Percentiles rank a stretch among this genome's conserved stretches.
Evolutionary conservation across 2,113 vertebrate genomes (phyloP).

Genomic region (Rhipidura dahli): DNA sequence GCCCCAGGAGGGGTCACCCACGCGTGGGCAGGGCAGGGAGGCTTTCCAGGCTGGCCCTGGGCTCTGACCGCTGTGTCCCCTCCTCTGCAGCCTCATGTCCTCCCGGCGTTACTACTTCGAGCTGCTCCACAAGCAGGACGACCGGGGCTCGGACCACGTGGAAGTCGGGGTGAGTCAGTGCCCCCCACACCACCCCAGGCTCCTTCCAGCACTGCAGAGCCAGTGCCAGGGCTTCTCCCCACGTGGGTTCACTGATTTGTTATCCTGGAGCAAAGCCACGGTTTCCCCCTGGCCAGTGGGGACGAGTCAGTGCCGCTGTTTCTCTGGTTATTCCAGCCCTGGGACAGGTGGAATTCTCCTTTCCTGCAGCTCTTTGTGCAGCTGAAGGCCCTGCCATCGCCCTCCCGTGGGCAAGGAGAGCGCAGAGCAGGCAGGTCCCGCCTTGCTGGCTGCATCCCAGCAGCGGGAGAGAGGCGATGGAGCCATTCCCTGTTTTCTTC

Average conservation of each 20-base stretch:
- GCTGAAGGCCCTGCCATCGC: neutral
- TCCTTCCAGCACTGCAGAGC: neutral
- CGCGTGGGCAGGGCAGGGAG: accelerated
- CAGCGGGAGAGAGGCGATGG: neutral
- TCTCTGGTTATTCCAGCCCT: neutral
- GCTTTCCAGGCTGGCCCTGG: neutral
- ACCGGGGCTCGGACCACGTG: conserved; percentile 94
- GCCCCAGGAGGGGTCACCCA: neutral
- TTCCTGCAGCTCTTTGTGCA: neutral
- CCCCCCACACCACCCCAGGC: accelerated
- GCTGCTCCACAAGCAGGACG: conserved; percentile 96
- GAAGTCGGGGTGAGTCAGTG: conserved; percentile 91
- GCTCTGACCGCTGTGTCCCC: neutral
- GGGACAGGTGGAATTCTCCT: neutral
- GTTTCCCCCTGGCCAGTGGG: neutral
- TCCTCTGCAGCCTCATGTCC: conserved; percentile 82
- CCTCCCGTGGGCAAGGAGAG: neutral
- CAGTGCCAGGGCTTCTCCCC: neutral
- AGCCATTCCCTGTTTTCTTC: neutral
- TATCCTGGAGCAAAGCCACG: neutral
- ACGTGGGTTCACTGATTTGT: accelerated
- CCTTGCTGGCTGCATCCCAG: neutral
- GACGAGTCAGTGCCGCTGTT: accelerated
- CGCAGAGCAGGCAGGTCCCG: neutral
- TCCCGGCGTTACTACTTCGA: conserved; percentile 96